Percentiles rank a stretch among this genome's conserved stretches.
Conservation (phyloP, 2,113 vertebrate species). For the Glaucidium brasilianum region DNA sequence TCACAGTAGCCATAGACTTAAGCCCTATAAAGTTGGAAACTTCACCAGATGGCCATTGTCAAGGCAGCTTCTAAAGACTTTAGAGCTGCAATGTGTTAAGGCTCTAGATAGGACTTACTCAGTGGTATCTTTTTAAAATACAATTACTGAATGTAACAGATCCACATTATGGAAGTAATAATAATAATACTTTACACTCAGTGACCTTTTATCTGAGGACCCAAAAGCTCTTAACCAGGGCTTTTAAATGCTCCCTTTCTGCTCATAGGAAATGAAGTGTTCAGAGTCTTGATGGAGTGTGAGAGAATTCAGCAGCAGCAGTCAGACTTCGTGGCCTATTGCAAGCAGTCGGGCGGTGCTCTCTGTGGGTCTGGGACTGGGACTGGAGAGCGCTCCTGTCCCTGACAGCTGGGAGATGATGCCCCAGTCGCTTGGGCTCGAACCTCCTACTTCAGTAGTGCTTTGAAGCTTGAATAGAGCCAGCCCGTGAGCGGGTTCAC, state of each 20-base stretch:
- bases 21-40: not conserved
- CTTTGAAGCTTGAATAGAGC: not conserved
- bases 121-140: not conserved
- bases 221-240: not conserved
- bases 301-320: not conserved
- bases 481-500: not conserved
- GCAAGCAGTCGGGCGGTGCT: not conserved
- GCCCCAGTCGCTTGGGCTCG: fast-evolving
- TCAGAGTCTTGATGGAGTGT: not conserved
- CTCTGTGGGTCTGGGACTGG: not conserved
- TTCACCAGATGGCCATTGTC: not conserved
- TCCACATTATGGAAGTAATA: not conserved
- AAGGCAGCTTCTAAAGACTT: not conserved
- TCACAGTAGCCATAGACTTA: not conserved
- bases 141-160: not conserved
- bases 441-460: not conserved
- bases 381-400: not conserved
- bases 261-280: not conserved
- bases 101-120: not conserved
- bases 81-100: not conserved
- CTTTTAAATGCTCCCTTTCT: not conserved
- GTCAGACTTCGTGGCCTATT: fast-evolving
- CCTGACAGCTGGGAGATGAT: not conserved
- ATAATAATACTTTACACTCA: not conserved
- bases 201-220: not conserved